Evolutionary conservation across 2,113 vertebrate species (phyloP), one percentile per base, ranked within the genome.

Genomic region (Calyptommatus sinebrachiatus): DNA sequence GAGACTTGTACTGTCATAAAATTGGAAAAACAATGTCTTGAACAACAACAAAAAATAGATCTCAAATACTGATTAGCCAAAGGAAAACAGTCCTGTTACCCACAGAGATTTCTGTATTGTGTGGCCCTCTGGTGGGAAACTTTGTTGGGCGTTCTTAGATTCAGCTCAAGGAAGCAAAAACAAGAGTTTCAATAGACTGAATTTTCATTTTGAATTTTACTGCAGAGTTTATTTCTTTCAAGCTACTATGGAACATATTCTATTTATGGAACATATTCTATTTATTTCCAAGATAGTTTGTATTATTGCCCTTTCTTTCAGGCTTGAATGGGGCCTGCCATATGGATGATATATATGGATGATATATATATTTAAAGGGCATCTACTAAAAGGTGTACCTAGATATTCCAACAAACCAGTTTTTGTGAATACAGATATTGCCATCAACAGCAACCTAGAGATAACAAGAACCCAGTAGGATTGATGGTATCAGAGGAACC

Each of bases 21-120:
- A 82, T 86, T 77, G 88, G 77, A 81, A 82, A 78, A 28, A 76
- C 9, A 24, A 82, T 81, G 26, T 83, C 85, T 84, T 41, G 35
- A 41, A 41, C 5, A 41, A 41, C 35, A 41, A 41, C 35, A 79
- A 73, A 80, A 89, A 85, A 65, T 61, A 78, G 20, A 71, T 78
- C 75, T 73, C 68, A 0, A 3, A 41, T 22, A 77, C 60, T 28
- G 0, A 53, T 83, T 57, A 79, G 61, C 48, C 63, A 14, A 87
- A 71, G 0, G 0, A 75, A 86, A 82, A 31, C 0, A 0, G 11
- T 76, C 74, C 77, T 82, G 68, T 68, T 45, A 35, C 61, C 41
- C 57, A 62, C 41, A 69, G 61, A 78, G 67, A 69, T 60, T 9
- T 2, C 22, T 28, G 0, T 1, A 8, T 10, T n/a, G 28, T 22